Conservation (phyloP, 2,888 invertebrate genomes). For the Leucoptera coffeella region DNA sequence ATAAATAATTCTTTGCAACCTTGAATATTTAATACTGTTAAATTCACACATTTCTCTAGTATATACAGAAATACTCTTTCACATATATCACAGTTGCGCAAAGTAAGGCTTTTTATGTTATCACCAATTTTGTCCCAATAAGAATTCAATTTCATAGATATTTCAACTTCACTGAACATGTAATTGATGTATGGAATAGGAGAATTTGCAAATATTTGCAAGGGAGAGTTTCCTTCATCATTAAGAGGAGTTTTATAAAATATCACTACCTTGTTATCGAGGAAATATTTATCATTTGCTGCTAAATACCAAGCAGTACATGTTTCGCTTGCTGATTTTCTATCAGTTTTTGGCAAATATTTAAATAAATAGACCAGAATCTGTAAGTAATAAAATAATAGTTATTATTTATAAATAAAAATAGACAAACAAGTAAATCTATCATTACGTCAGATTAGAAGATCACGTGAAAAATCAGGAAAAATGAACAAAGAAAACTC, state of each 20-base stretch:
- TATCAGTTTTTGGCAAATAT: conserved; percentile 58
- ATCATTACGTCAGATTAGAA: conserved; percentile 1
- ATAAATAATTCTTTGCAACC: conserved; percentile 67
- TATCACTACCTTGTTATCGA: conserved; percentile 43
- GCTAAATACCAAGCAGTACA: conserved; percentile 64
- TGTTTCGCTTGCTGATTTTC: conserved; percentile 59
- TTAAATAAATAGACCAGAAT: conserved; percentile 59
- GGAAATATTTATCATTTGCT: conserved; percentile 54
- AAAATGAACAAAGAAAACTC: neutral
- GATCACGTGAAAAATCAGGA: conserved; percentile 38
- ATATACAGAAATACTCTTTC: conserved; percentile 58
- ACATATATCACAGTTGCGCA: conserved; percentile 57
- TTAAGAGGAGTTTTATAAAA: conserved; percentile 34
- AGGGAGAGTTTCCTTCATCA: conserved; percentile 26
- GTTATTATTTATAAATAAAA: neutral
- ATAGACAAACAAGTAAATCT: neutral
- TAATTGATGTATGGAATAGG: conserved; percentile 37
- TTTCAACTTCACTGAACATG: conserved; percentile 49
- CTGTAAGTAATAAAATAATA: conserved; percentile 22
- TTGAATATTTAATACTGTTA: conserved; percentile 55
- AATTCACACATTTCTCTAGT: conserved; percentile 46
- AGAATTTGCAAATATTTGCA: conserved; percentile 32
- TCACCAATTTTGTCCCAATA: conserved; percentile 58
- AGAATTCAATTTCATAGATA: conserved; percentile 33
- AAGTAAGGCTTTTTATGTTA: conserved; percentile 42